Conservation (phyloP, 2,888 invertebrate genomes). For the Oeneis ivallda region DNA sequence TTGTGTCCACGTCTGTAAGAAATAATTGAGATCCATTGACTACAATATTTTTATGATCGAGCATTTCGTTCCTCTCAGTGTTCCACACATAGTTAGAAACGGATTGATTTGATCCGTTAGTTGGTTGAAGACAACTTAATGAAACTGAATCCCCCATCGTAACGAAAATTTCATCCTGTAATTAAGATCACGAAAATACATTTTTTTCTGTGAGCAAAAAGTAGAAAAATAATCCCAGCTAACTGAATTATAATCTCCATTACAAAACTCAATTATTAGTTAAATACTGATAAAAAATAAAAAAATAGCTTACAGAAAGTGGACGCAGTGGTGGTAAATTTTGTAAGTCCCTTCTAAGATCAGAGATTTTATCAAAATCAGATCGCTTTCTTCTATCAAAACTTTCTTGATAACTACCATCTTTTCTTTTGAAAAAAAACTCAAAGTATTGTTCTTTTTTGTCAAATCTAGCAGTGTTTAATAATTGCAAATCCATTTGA, state of each 20-base stretch:
- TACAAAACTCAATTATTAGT: not conserved
- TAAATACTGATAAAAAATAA: not conserved
- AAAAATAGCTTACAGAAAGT: conserved; percentile 44
- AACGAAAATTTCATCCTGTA: conserved; percentile 51
- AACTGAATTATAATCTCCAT: too few relatives aligned
- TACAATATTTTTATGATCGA: conserved; percentile 46
- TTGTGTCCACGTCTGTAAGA: conserved; percentile 44
- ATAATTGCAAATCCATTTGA: not conserved
- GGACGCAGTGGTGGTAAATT: conserved; percentile 47
- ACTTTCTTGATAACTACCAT: conserved; percentile 51
- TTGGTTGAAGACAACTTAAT: conserved; percentile 44
- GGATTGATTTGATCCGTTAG: not conserved
- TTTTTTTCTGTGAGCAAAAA: not conserved
- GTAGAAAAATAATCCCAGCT: too few relatives aligned
- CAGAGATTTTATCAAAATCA: conserved; percentile 33
- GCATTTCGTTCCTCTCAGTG: conserved; percentile 45
- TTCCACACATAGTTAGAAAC: conserved; percentile 43
- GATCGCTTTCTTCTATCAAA: conserved; percentile 44
- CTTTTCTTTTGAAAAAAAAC: conserved; percentile 45
- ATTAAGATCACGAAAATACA: not conserved
- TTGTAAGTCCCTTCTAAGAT: conserved; percentile 43
- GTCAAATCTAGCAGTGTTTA: not conserved
- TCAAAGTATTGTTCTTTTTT: conserved; percentile 41
- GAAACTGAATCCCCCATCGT: conserved; percentile 49
- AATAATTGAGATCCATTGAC: conserved; percentile 42